phyloP scores from a whole-genome alignment of 2,888 invertebrate species.

The Nyleta sp. region DNA sequence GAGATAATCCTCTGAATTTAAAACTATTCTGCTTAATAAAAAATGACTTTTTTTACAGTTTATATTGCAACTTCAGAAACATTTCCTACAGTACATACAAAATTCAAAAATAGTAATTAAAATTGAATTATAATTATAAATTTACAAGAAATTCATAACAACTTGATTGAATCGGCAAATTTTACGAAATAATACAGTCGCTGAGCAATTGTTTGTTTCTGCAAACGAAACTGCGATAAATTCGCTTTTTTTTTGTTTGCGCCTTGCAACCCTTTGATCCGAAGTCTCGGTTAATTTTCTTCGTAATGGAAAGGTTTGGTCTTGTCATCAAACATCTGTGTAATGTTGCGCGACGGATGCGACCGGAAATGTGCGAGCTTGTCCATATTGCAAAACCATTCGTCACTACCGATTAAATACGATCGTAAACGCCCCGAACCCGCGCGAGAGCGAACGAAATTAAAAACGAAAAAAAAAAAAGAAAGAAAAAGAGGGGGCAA shows the following conservation, averaged over 20 bases:
- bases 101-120: too few species aligned
- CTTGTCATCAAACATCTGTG: constrained; percentile 63
- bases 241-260: constrained; percentile 18
- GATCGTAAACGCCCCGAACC: constrained; percentile 67
- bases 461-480: constrained; percentile 49
- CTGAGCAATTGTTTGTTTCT: constrained; percentile 55
- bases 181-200: too few species aligned
- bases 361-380: constrained; percentile 66
- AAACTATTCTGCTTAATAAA: too few species aligned
- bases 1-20: too few species aligned
- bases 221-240: constrained; percentile 43
- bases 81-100: too few species aligned
- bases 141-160: too few species aligned
- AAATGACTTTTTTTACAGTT: too few species aligned
- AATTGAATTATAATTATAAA: too few species aligned
- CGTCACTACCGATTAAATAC: constrained; percentile 72
- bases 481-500: background rate
- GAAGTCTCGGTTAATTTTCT: constrained; percentile 60
- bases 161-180: too few species aligned
- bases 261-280: constrained; percentile 47
- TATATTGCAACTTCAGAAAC: too few species aligned
- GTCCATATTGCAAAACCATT: constrained; percentile 67
- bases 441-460: constrained; percentile 53
- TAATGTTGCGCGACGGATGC: constrained; percentile 64
- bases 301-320: constrained; percentile 65